Conservation (phyloP, 2,888 invertebrate genomes). For the Entomobrya proxima region DNA sequence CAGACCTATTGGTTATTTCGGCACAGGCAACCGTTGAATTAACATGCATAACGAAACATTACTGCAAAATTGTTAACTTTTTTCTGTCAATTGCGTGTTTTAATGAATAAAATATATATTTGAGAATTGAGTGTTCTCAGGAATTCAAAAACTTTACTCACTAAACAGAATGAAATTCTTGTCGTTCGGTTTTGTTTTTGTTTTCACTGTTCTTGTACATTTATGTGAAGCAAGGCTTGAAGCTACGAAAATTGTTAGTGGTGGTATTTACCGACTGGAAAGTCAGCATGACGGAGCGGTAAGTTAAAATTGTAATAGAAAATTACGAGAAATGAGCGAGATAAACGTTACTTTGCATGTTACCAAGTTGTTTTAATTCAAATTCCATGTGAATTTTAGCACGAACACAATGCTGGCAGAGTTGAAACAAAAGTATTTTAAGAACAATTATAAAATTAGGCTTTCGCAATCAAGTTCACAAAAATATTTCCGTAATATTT, state of each 20-base stretch:
- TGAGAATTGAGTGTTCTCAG: neutral
- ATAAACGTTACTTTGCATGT: neutral
- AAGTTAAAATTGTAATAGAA: conserved; percentile 27
- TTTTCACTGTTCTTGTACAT: neutral
- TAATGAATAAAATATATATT: conserved; percentile 47
- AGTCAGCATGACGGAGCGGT: conserved; percentile 70
- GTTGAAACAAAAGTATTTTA: too few species aligned
- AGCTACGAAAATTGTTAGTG: conserved; percentile 60
- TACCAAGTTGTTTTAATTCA: too few species aligned
- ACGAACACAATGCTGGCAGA: too few species aligned
- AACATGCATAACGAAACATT: neutral
- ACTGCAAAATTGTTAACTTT: neutral
- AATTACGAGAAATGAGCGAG: too few species aligned
- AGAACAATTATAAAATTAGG: too few species aligned
- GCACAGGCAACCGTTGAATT: neutral
- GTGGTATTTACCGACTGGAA: conserved; percentile 62
- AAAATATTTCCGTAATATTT: too few species aligned
- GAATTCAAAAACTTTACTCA: conserved; percentile 18
- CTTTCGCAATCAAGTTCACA: too few species aligned
- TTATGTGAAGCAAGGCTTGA: conserved; percentile 47
- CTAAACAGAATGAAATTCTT: conserved; percentile 52
- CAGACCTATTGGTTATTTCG: neutral
- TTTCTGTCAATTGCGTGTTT: conserved; percentile 34
- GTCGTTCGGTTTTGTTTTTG: neutral
- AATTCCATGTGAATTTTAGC: too few species aligned